phyloP scores from a whole-genome alignment of 2,888 invertebrate species.

The Amiota mariae region DNA sequence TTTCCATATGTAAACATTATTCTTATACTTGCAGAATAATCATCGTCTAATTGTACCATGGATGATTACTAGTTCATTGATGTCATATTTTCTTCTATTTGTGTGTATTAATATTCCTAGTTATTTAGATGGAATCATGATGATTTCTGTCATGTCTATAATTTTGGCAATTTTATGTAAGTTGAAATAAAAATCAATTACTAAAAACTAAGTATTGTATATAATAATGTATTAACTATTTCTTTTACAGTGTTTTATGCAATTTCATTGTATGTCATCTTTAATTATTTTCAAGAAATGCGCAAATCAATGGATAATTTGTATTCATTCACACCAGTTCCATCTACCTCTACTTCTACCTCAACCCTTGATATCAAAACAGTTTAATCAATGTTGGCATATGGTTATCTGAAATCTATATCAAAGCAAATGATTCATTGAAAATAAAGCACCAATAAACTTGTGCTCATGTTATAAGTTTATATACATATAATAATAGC shows the following conservation, averaged over 20 bases:
- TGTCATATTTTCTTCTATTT: background rate
- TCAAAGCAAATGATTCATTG: no score
- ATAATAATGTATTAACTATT: background rate
- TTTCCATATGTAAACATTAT: background rate
- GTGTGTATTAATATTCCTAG: background rate
- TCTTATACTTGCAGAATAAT: background rate
- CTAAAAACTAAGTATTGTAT: no score
- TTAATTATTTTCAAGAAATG: background rate
- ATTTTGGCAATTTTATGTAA: background rate
- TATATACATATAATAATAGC: no score
- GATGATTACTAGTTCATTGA: background rate
- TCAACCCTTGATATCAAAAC: background rate
- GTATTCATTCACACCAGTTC: no score
- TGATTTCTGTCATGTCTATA: background rate
- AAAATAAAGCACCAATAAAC: no score
- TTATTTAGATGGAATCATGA: no score
- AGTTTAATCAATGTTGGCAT: background rate
- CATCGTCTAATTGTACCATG: conserved; percentile 2
- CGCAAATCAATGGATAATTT: background rate
- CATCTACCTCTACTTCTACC: background rate
- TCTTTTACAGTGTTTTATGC: background rate
- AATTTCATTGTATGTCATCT: background rate
- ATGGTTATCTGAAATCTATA: no score
- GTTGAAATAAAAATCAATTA: background rate
- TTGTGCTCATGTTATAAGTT: no score